A percentile compares a stretch with the other conserved stretches of the same genome.
Evolutionary conservation across 2,113 vertebrate genomes (phyloP).

Genomic region (Trogon surrucura): DNA sequence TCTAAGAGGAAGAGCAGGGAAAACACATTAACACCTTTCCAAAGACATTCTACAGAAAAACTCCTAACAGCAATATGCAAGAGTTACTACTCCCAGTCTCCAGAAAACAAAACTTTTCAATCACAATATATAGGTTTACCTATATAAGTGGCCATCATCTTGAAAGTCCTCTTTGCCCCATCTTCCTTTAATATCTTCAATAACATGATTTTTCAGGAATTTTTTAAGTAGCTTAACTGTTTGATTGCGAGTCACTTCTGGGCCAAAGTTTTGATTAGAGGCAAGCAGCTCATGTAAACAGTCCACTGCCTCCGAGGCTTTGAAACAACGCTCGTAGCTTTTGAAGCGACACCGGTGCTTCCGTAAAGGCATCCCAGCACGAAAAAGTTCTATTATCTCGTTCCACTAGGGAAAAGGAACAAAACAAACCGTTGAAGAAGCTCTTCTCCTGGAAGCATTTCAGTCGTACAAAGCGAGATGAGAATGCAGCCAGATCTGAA

Average conservation of each 20-base stretch:
- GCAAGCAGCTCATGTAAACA: conserved; percentile 81
- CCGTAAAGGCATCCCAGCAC: conserved; percentile 81
- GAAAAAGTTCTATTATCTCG: conserved; percentile 85
- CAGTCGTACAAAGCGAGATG: accelerated
- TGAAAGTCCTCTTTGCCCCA: conserved; percentile 88
- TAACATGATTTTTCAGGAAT: conserved; percentile 88
- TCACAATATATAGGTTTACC: conserved; percentile 45
- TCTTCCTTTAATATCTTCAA: conserved; percentile 88
- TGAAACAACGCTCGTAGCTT: conserved; percentile 83
- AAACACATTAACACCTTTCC: not conserved
- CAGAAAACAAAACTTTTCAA: accelerated
- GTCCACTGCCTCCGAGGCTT: conserved; percentile 82
- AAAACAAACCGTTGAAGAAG: not conserved
- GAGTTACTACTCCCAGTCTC: not conserved
- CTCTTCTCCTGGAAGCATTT: not conserved
- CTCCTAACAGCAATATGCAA: not conserved
- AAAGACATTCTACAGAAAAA: not conserved
- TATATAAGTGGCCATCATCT: conserved; percentile 84
- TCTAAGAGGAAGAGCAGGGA: not conserved
- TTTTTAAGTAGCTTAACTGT: conserved; percentile 86
- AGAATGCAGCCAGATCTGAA: not conserved
- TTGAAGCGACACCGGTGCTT: conserved; percentile 85
- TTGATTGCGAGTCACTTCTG: conserved; percentile 85
- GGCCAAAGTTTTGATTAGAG: conserved; percentile 85
- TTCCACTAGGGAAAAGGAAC: conserved; percentile 80